phyloP scores from a whole-genome alignment of 2,888 invertebrate genomes.

The Andrena flavipes region DNA sequence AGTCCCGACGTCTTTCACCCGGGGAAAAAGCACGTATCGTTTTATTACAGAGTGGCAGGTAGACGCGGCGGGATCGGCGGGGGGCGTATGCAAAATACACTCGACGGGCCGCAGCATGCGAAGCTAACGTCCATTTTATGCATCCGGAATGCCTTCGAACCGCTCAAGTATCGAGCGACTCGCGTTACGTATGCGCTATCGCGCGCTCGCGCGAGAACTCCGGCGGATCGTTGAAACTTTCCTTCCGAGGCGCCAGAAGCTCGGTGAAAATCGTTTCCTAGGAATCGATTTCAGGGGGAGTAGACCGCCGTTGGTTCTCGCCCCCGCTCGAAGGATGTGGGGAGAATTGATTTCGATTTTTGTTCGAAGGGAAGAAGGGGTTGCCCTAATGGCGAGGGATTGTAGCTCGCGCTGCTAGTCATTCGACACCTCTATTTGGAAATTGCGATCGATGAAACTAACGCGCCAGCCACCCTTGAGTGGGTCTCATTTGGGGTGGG shows the following conservation, averaged over 20 bases:
- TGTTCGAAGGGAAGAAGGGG: not conserved
- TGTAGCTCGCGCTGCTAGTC: not conserved
- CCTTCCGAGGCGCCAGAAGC: slow-evolving; percentile 12
- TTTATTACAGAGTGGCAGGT: slow-evolving; percentile 69
- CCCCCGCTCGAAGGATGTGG: not conserved
- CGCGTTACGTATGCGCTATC: slow-evolving; percentile 7
- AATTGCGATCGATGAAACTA: slow-evolving; percentile 17
- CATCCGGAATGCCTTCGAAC: slow-evolving; percentile 80
- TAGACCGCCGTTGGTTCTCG: not conserved
- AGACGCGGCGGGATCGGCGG: slow-evolving; percentile 31
- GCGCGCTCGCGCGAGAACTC: slow-evolving; percentile 5
- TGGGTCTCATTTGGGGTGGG: not conserved
- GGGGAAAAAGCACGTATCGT: slow-evolving; percentile 62
- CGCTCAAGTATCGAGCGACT: slow-evolving; percentile 80
- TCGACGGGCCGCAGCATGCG: slow-evolving; percentile 73
- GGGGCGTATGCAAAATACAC: slow-evolving; percentile 78
- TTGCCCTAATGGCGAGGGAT: not conserved
- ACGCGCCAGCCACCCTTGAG: slow-evolving; percentile 5
- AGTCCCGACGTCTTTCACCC: slow-evolving; percentile 34
- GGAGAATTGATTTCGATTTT: slow-evolving; percentile 1
- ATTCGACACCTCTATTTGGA: not conserved
- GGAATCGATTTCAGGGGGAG: not conserved
- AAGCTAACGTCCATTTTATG: slow-evolving; percentile 81
- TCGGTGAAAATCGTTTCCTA: not conserved
- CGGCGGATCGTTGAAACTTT: slow-evolving; percentile 32